phyloP scores from a whole-genome alignment of 2,888 invertebrate genomes.

The Cistogaster globosa region DNA sequence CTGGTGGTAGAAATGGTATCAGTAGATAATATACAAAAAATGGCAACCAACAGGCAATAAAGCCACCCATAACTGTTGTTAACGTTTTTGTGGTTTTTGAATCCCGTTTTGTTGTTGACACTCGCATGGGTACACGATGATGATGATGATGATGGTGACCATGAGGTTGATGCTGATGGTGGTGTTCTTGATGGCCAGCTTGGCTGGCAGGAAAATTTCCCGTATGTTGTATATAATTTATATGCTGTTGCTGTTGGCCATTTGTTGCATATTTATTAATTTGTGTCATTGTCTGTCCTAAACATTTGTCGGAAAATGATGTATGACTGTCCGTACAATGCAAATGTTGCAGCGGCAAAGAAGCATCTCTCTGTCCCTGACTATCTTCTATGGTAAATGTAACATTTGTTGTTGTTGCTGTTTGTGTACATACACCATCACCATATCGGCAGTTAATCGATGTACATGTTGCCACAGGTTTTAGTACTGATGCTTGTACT shows the following conservation, averaged over 20 bases:
- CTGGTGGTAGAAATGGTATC: slow-evolving; percentile 89
- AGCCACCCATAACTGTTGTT: slow-evolving; percentile 94
- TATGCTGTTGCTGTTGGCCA: slow-evolving; percentile 42
- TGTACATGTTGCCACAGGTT: slow-evolving; percentile 72
- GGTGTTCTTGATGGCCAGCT: slow-evolving; percentile 60
- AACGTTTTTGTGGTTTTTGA: slow-evolving; percentile 94
- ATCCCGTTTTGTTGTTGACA: slow-evolving; percentile 89
- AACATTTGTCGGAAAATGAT: slow-evolving; percentile 78
- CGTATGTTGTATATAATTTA: slow-evolving; percentile 64
- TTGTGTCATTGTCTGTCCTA: slow-evolving; percentile 70
- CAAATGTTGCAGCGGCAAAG: slow-evolving; percentile 72
- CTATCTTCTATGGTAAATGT: slow-evolving; percentile 34
- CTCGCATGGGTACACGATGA: slow-evolving; percentile 83
- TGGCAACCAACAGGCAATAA: slow-evolving; percentile 94
- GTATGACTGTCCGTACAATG: slow-evolving; percentile 77
- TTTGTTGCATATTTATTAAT: slow-evolving; percentile 53
- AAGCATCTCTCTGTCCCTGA: slow-evolving; percentile 54
- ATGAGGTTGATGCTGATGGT: slow-evolving; percentile 65
- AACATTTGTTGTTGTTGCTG: slow-evolving; percentile 50
- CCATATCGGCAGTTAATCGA: slow-evolving; percentile 78
- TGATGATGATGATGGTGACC: slow-evolving; percentile 71
- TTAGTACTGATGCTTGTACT: slow-evolving; percentile 73
- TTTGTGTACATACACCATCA: slow-evolving; percentile 71
- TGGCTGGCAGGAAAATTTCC: slow-evolving; percentile 53
- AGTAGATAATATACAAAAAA: slow-evolving; percentile 93